Conservation (phyloP, 2,113 vertebrate genomes). For the Chrysochloris asiatica region DNA sequence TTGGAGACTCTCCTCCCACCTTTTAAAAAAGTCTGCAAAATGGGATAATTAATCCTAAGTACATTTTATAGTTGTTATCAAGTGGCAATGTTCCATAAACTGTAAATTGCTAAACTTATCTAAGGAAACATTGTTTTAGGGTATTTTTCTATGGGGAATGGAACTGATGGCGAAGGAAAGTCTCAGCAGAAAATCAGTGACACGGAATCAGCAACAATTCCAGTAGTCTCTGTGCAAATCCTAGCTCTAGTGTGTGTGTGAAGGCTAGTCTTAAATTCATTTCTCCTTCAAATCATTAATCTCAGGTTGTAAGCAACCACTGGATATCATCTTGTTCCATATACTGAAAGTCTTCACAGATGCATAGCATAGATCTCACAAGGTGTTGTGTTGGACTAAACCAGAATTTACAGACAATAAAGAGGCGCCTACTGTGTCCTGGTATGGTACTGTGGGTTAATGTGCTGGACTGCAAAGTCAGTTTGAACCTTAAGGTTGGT, state of each 20-base stretch:
- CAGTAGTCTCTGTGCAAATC: not conserved
- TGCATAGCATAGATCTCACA: not conserved
- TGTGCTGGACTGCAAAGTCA: too few species aligned
- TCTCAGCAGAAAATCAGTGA: not conserved
- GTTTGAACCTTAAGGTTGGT: too few species aligned
- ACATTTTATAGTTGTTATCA: not conserved
- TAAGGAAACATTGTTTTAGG: too few species aligned
- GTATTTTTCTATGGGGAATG: accelerated
- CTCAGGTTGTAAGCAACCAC: not conserved
- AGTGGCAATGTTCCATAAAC: not conserved
- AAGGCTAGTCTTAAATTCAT: not conserved
- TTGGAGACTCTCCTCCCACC: not conserved
- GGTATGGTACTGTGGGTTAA: too few species aligned
- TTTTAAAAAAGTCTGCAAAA: not conserved
- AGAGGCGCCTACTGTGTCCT: too few species aligned
- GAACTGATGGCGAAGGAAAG: not conserved
- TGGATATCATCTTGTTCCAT: not conserved
- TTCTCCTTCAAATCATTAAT: not conserved
- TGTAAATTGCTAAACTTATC: not conserved
- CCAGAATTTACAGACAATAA: too few species aligned
- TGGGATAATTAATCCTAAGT: not conserved
- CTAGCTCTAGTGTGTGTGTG: not conserved
- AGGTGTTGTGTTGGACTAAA: not conserved
- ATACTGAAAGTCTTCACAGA: not conserved
- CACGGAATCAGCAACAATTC: accelerated